Evolutionary conservation across 2,797 vertebrate genomes (phyloP).

Genomic region (Microctenopoma lineatum): DNA sequence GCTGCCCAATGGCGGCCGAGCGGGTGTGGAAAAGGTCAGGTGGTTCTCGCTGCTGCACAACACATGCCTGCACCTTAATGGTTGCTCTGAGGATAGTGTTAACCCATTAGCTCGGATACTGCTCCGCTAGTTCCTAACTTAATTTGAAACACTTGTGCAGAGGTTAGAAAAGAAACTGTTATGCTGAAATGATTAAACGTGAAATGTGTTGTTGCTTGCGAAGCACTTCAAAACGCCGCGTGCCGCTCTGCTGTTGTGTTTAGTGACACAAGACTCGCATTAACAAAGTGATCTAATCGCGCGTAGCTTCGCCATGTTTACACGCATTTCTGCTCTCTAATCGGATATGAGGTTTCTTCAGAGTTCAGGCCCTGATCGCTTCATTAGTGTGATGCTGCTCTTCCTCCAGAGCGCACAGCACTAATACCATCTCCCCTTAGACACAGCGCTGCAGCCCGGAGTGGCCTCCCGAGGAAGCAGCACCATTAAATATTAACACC

Average conservation of each 20-base stretch:
- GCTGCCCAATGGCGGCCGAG: conserved; percentile 54
- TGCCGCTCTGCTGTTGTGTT: conserved; percentile 56
- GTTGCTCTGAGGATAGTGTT: conserved; percentile 51
- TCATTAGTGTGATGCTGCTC: conserved; percentile 83
- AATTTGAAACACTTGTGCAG: conserved; percentile 66
- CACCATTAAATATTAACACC: conserved; percentile 93
- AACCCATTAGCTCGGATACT: conserved; percentile 54
- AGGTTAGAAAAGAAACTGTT: conserved; percentile 46
- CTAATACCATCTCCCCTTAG: conserved; percentile 89
- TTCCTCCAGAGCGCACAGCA: conserved; percentile 88
- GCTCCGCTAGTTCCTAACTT: conserved; percentile 36
- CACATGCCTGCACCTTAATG: conserved; percentile 61
- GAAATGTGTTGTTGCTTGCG: conserved; percentile 44
- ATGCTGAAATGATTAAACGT: conserved; percentile 56
- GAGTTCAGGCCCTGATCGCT: conserved; percentile 78
- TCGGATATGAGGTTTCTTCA: conserved; percentile 72
- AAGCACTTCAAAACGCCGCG: conserved; percentile 52
- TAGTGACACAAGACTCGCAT: conserved; percentile 66
- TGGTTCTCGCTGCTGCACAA: conserved; percentile 63
- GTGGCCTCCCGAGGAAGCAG: conserved; percentile 80
- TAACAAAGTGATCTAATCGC: conserved; percentile 70
- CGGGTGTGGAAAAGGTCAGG: conserved; percentile 76
- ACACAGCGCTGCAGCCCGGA: conserved; percentile 82
- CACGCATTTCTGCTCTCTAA: conserved; percentile 75
- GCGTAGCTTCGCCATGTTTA: conserved; percentile 70